Evolutionary conservation across 2,888 invertebrate genomes (phyloP).

Genomic region (Lasioglossum malachurum): DNA sequence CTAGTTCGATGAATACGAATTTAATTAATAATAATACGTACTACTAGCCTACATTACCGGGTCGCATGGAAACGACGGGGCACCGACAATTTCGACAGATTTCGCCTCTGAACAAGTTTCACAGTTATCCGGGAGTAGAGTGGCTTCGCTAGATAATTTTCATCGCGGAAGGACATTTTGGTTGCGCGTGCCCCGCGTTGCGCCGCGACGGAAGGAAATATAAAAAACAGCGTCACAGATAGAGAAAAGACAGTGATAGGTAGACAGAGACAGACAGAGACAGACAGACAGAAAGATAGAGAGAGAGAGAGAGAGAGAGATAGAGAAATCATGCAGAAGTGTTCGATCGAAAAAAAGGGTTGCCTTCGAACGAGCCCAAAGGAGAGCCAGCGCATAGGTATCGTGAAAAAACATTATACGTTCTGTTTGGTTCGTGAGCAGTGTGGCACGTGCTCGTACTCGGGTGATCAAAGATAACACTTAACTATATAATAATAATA

Average conservation of each 20-base stretch:
- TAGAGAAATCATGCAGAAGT: slow-evolving; percentile 69
- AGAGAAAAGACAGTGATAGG: slow-evolving; percentile 61
- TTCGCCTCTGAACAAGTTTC: background rate
- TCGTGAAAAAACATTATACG: slow-evolving; percentile 56
- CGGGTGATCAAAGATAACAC: slow-evolving; percentile 63
- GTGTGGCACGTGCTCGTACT: slow-evolving; percentile 73
- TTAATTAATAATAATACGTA: slow-evolving; percentile 78
- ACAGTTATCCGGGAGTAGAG: background rate
- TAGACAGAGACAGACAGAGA: slow-evolving; percentile 38
- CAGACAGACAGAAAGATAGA: background rate
- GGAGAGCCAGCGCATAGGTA: slow-evolving; percentile 72
- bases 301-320: background rate
- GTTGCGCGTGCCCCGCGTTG: slow-evolving; percentile 37
- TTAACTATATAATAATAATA: slow-evolving; percentile 51
- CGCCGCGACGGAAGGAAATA: slow-evolving; percentile 56
- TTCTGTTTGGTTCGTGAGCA: slow-evolving; percentile 64
- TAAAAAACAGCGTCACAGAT: slow-evolving; percentile 55
- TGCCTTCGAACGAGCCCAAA: slow-evolving; percentile 74
- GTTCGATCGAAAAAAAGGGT: slow-evolving; percentile 67
- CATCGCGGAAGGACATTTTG: background rate
- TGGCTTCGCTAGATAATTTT: background rate
- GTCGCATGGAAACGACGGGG: slow-evolving; percentile 44
- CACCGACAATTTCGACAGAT: background rate
- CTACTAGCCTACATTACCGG: slow-evolving; percentile 78
- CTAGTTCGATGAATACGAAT: slow-evolving; percentile 77